Percentiles rank a stretch among this genome's conserved stretches.
Conservation (phyloP, 37 sponge, comb jelly and placozoan genomes). For the Tethya wilhelma region DNA sequence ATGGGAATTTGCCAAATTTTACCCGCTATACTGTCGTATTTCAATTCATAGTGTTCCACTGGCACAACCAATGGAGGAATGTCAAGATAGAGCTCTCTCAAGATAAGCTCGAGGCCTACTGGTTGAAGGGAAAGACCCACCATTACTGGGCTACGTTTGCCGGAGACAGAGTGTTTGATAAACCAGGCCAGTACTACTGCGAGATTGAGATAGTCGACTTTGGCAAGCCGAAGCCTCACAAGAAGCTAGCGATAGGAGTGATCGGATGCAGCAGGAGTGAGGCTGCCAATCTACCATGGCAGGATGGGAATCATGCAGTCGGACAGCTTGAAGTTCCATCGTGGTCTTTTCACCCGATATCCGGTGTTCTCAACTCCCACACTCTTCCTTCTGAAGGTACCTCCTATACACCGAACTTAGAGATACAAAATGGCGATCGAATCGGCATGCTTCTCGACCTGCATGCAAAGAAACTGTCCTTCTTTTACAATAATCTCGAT, state of each 20-base stretch:
- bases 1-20: no score
- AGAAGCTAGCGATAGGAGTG: slow-evolving; percentile 48
- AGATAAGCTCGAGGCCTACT: slow-evolving; percentile 33
- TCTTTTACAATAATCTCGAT: slow-evolving; percentile 51
- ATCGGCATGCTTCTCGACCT: slow-evolving; percentile 50
- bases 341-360: slow-evolving; percentile 40
- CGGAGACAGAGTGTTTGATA: slow-evolving; percentile 13
- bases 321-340: slow-evolving; percentile 23
- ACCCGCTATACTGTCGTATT: background rate
- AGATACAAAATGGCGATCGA: slow-evolving; percentile 25
- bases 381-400: background rate
- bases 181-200: background rate
- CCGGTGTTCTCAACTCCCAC: slow-evolving; percentile 4
- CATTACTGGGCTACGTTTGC: slow-evolving; percentile 45
- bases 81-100: slow-evolving; percentile 34
- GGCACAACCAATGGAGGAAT: slow-evolving; percentile 54
- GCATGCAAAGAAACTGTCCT: slow-evolving; percentile 10
- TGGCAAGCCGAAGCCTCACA: slow-evolving; percentile 1
- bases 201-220: slow-evolving; percentile 50
- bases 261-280: slow-evolving; percentile 11
- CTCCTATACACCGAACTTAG: background rate
- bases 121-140: background rate
- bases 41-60: slow-evolving; percentile 10
- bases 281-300: slow-evolving; percentile 25
- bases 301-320: slow-evolving; percentile 28